These are phyloP conservation scores for Anguilla japonica DNA, from an alignment of 2,113 vertebrate species.

Conservation along the genomic window DNA sequence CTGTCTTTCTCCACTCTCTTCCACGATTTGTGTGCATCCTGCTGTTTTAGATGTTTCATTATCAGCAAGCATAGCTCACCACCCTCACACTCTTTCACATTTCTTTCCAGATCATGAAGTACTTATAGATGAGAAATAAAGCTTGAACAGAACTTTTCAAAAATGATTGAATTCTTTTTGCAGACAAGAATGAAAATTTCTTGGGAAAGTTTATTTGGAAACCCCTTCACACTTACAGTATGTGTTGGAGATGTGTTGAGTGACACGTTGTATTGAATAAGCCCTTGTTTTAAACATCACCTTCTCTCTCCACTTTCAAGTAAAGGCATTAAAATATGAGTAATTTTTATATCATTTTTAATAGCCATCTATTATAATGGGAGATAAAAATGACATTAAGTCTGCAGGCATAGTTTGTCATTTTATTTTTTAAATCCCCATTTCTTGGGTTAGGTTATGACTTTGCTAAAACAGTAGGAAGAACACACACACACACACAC, in stretches of 20 bases:
- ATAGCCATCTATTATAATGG: background rate
- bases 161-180: background rate
- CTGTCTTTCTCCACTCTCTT: background rate
- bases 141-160: background rate
- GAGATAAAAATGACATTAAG: background rate
- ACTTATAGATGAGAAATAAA: background rate
- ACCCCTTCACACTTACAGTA: background rate
- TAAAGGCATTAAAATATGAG: too few relatives aligned
- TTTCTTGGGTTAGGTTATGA: background rate
- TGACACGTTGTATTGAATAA: background rate
- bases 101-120: background rate
- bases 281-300: background rate
- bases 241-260: background rate
- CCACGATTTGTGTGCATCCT: background rate
- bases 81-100: background rate
- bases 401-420: background rate
- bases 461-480: background rate
- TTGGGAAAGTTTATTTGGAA: background rate
- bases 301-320: background rate
- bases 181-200: background rate
- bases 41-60: constrained; percentile 12
- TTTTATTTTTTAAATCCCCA: background rate
- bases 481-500: background rate
- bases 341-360: background rate
- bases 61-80: background rate